Conservation (phyloP, 2,888 invertebrate species). For the Deroplatys truncata region DNA sequence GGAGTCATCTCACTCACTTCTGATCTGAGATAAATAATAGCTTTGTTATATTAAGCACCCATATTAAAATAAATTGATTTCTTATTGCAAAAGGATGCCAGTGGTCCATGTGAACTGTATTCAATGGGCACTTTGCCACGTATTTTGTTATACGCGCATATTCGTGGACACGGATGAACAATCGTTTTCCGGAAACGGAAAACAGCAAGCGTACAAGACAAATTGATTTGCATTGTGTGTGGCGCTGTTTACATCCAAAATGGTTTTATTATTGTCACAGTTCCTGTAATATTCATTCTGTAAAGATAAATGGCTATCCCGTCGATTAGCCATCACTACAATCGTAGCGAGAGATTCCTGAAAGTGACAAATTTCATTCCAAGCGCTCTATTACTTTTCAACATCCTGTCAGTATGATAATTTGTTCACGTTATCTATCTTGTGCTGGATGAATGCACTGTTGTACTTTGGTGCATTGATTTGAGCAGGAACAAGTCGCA, state of each 20-base stretch:
- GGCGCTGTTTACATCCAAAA: not conserved
- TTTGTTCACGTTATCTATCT: no score
- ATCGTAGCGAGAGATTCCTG: not conserved
- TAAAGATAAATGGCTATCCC: not conserved
- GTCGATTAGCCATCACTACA: no score
- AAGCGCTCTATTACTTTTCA: not conserved
- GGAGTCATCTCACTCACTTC: no score
- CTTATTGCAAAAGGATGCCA: no score
- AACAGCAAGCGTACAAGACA: not conserved
- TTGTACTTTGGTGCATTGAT: no score
- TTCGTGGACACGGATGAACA: not conserved
- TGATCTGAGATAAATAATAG: no score
- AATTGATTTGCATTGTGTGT: not conserved
- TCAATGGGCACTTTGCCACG: not conserved
- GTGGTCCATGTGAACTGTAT: not conserved
- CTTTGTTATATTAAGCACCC: no score
- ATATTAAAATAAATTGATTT: no score
- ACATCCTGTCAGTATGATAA: not conserved
- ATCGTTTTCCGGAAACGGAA: not conserved
- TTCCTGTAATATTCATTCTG: not conserved
- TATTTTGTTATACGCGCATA: not conserved
- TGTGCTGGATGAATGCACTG: no score
- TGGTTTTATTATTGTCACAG: not conserved
- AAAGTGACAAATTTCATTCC: not conserved
- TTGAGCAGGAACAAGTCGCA: no score